Percentiles rank a stretch among this genome's conserved stretches.
Conservation (phyloP, 2,797 vertebrate genomes). For the Harpagifer antarcticus region DNA sequence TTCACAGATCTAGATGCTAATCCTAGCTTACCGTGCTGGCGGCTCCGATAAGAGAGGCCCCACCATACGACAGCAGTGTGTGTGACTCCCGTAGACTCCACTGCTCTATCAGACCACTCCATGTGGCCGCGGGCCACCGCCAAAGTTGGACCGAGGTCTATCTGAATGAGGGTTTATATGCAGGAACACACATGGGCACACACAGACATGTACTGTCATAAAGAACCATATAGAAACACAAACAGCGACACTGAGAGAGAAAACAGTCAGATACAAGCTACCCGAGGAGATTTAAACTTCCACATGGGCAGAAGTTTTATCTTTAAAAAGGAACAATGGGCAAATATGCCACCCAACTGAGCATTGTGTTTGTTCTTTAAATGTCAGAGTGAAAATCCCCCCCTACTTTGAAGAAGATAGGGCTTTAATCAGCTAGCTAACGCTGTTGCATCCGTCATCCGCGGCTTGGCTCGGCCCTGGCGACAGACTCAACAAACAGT, state of each 20-base stretch:
- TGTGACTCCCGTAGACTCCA: slow-evolving; percentile 76
- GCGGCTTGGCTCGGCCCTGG: slow-evolving; percentile 63
- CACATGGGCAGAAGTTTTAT: slow-evolving; percentile 83
- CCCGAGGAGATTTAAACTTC: slow-evolving; percentile 79
- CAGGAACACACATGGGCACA: slow-evolving; percentile 61
- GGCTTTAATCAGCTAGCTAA: slow-evolving; percentile 77
- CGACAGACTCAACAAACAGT: slow-evolving; percentile 75
- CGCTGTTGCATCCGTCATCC: slow-evolving; percentile 61
- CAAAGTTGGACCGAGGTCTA: slow-evolving; percentile 77
- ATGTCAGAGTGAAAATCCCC: slow-evolving; percentile 87
- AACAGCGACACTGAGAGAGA: slow-evolving; percentile 51
- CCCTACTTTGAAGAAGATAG: slow-evolving; percentile 77
- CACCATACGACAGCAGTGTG: slow-evolving; percentile 71
- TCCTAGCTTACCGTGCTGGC: slow-evolving; percentile 87
- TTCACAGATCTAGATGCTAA: slow-evolving; percentile 87
- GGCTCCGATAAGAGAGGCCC: slow-evolving; percentile 84
- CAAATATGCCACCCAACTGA: slow-evolving; percentile 84
- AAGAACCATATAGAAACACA: slow-evolving; percentile 51
- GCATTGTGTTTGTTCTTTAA: slow-evolving; percentile 86
- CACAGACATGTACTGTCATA: slow-evolving; percentile 26
- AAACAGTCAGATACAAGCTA: slow-evolving; percentile 60
- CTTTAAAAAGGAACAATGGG: slow-evolving; percentile 81
- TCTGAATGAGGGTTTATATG: slow-evolving; percentile 74
- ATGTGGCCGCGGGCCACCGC: slow-evolving; percentile 82
- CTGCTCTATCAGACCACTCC: slow-evolving; percentile 79